A percentile compares a stretch with the other conserved stretches of the same genome.
These are phyloP conservation scores for Glareola pratincola DNA, from an alignment of 2,113 vertebrate genomes.

Conservation along the genomic window DNA sequence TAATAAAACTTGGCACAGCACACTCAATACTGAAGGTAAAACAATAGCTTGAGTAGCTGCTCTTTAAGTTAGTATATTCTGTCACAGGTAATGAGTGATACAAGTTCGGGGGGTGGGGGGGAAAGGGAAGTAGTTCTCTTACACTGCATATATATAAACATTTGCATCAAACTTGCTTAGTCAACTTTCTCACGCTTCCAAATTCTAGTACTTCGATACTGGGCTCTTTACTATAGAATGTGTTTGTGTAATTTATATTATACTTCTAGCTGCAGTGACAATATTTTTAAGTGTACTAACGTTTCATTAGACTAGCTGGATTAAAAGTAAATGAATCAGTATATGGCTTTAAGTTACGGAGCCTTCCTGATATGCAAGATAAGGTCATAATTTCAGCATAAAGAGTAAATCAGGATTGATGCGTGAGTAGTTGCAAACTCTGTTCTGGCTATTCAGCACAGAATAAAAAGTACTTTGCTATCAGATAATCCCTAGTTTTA, in stretches of 20 bases:
- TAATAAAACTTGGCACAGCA: not conserved
- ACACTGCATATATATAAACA: not conserved
- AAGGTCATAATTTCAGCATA: not conserved
- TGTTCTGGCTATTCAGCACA: not conserved
- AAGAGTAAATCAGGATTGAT: not conserved
- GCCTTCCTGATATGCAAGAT: not conserved
- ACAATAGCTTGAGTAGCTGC: not conserved
- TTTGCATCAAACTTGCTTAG: not conserved
- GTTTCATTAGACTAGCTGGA: not conserved
- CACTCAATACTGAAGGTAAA: not conserved
- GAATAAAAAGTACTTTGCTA: not conserved
- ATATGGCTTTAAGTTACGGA: not conserved
- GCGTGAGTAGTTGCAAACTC: not conserved
- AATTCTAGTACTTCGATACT: not conserved
- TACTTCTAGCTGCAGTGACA: not conserved
- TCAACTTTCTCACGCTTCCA: not conserved
- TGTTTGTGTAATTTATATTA: not conserved
- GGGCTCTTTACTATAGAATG: not conserved
- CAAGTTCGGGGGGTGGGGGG: not conserved
- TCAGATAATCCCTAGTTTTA: conserved; percentile 31
- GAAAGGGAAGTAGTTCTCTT: not conserved
- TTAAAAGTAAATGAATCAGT: not conserved
- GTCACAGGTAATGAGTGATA: not conserved
- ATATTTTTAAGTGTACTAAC: not conserved
- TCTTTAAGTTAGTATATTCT: not conserved